Evolutionary conservation across 2,888 invertebrate species (phyloP).

Genomic region (Agonopterix subpropinquella): DNA sequence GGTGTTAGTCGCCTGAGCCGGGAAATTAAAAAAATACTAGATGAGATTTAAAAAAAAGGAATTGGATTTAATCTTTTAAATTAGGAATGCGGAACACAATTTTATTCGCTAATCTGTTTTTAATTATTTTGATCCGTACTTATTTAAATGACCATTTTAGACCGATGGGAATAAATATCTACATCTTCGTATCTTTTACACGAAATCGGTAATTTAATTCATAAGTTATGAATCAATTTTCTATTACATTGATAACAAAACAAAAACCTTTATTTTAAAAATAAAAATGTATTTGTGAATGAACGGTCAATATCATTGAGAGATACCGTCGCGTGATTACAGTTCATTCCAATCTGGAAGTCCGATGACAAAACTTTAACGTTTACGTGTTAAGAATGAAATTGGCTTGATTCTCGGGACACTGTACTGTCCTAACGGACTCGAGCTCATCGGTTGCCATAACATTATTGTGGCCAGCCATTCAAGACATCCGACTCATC

Average conservation of each 20-base stretch:
- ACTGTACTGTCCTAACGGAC: background rate
- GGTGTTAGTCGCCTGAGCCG: slow-evolving; percentile 41
- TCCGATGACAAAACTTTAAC: no score
- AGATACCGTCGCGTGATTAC: slow-evolving; percentile 5
- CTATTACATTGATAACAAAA: no score
- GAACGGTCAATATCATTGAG: slow-evolving; percentile 8
- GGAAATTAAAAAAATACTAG: slow-evolving; percentile 60
- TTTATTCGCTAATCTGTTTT: slow-evolving; percentile 33
- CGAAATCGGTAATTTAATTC: no score
- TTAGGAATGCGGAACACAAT: slow-evolving; percentile 14
- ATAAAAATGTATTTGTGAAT: slow-evolving; percentile 1
- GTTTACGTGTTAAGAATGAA: no score
- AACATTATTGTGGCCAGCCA: slow-evolving; percentile 25
- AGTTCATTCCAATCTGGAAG: background rate
- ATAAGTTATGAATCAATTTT: no score
- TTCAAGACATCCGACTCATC: slow-evolving; percentile 21
- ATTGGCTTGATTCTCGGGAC: no score
- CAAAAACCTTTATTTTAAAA: no score
- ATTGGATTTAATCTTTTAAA: slow-evolving; percentile 26
- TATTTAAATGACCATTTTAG: no score
- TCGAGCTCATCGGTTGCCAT: slow-evolving; percentile 10
- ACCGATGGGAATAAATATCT: no score
- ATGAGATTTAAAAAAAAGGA: slow-evolving; percentile 25
- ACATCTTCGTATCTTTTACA: no score
- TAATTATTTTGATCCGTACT: background rate